Evolutionary conservation across 37 sponge, comb jelly and placozoan genomes (phyloP).

Genomic region (Dysidea cf. avara): DNA sequence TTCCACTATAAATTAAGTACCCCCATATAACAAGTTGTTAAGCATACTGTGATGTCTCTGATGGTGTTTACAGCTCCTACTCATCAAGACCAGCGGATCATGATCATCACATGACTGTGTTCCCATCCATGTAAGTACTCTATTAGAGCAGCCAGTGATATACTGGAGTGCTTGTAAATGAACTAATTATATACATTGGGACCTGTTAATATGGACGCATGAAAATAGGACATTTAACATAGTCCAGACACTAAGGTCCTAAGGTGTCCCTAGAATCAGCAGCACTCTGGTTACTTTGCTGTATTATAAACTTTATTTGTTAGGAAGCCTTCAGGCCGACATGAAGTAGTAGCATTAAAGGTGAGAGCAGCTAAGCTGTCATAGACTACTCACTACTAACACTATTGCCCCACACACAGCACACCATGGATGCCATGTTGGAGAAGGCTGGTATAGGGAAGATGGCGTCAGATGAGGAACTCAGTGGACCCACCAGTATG

Average conservation of each 20-base stretch:
- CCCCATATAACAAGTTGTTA: too few species aligned
- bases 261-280: too few species aligned
- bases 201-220: too few species aligned
- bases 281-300: neutral
- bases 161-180: too few species aligned
- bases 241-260: too few species aligned
- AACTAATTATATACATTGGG: too few species aligned
- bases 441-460: constrained; percentile 66
- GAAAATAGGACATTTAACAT: too few species aligned
- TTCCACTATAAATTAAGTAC: too few species aligned
- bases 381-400: neutral
- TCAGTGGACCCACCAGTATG: constrained; percentile 75
- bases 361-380: constrained; percentile 15
- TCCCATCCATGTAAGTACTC: constrained; percentile 80
- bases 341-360: constrained; percentile 80
- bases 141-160: neutral
- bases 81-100: constrained; percentile 67
- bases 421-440: constrained; percentile 72
- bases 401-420: constrained; percentile 39
- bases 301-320: neutral
- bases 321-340: constrained; percentile 76
- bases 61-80: constrained; percentile 70
- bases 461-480: constrained; percentile 14
- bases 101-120: constrained; percentile 78
- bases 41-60: too few species aligned